phyloP scores from a whole-genome alignment of 2,888 invertebrate species.

The Omphaloscelis lunosa region DNA sequence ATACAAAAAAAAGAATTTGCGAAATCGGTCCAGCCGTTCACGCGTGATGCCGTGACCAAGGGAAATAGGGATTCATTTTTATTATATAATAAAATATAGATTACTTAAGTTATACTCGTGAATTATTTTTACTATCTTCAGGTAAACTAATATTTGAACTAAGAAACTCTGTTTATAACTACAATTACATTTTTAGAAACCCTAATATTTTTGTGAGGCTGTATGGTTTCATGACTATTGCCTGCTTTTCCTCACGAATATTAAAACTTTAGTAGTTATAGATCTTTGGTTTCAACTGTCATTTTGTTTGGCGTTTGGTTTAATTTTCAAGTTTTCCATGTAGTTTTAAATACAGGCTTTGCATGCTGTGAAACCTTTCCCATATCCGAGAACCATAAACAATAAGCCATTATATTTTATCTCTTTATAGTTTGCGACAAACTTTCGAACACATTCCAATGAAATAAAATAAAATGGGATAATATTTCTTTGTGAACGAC shows the following conservation, averaged over 20 bases:
- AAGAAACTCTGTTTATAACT: not conserved
- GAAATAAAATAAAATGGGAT: no score
- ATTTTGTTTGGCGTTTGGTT: not conserved
- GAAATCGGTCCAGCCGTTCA: no score
- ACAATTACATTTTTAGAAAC: not conserved
- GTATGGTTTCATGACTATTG: not conserved
- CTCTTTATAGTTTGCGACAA: constrained; percentile 16
- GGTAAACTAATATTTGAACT: not conserved
- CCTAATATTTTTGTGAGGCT: not conserved
- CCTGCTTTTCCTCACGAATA: no score
- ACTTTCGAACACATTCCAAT: constrained; percentile 33
- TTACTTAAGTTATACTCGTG: not conserved
- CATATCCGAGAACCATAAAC: constrained; percentile 19
- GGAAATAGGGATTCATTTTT: no score
- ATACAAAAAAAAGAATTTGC: no score
- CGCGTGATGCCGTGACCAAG: no score
- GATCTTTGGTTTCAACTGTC: not conserved
- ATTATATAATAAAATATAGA: no score
- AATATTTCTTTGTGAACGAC: constrained; percentile 29
- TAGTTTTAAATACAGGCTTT: not conserved
- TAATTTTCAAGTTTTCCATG: not conserved
- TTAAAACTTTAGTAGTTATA: not conserved
- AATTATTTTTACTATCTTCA: not conserved
- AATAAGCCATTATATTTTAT: constrained; percentile 20
- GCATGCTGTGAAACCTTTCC: constrained; percentile 4